Conservation (phyloP, 2,113 vertebrate species). For the Cariama cristata region DNA sequence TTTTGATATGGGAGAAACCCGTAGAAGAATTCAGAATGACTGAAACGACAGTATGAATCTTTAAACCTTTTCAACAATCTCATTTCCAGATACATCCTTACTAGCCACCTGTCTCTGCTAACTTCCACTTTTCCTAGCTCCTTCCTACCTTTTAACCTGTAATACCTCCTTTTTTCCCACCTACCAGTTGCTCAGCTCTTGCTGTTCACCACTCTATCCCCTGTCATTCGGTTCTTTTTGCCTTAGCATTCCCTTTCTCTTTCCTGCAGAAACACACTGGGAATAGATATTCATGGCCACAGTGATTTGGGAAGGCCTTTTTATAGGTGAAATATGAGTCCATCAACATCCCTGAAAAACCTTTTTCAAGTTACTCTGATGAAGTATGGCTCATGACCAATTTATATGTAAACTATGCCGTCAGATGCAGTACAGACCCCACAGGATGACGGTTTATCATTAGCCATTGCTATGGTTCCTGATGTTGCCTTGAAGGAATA, state of each 20-base stretch:
- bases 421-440: neutral
- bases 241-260: neutral
- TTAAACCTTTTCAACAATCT: neutral
- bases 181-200: neutral
- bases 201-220: neutral
- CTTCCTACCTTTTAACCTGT: neutral
- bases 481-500: neutral
- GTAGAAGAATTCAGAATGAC: neutral
- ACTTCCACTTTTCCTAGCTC: neutral
- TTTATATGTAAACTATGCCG: neutral
- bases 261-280: neutral
- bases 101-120: neutral
- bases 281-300: neutral
- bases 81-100: neutral
- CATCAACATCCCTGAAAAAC: neutral
- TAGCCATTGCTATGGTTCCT: neutral
- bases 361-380: neutral
- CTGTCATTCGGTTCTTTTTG: neutral
- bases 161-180: neutral
- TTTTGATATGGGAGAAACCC: neutral
- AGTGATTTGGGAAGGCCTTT: neutral
- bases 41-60: neutral
- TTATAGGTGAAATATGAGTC: neutral
- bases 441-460: neutral
- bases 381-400: accelerated